Base-by-base conservation (phyloP, 2,888 invertebrate species). In the Masnerella sp. region DNA sequence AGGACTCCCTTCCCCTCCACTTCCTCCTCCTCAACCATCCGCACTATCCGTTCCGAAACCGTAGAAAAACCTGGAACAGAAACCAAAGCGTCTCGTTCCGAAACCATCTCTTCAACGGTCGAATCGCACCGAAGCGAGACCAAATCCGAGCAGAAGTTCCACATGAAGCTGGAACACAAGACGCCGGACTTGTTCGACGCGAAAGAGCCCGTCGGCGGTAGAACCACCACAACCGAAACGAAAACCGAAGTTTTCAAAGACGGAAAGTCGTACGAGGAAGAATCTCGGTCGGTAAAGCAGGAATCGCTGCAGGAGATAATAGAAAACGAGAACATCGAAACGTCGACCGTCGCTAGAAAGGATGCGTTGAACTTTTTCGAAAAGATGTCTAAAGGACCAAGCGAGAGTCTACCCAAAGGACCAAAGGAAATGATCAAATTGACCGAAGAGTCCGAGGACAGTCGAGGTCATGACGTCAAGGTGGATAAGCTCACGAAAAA, bases 331-430 rank as follows among this genome's bases (percentile, higher is more conserved):
- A 88, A 88, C 42, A 77, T 91, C 64, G 91, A 92, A 83, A 90
- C 90, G 0, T 88, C 89, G 30, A 91, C 90, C 5, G 91, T 92
- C 71, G 90, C 91, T 4, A 92, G 91, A 78, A 89, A 91, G 75
- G 91, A 91, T 56, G 92, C 93, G 0, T 87, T 92, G 43, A 91
- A 91, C 79, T 93, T 91, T 82, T 93, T 93, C 79, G 91, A 92
- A 68, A 90, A 90, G 11, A 90, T 92, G 83, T 90, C 92, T 36
- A 90, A 90, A 78, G 89, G 89, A 73, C 72, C 75, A 9, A 75
- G 75, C 40, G 89, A 89, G 32, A 82, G 85, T 9, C 75, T 78
- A 5, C 81, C 86, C 0, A 85, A 81, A 20, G 82, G 84, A n/a
- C 88, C 83, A 38, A 87, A 86, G 74, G 86, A 85, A 28, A 89